Evolutionary conservation across 2,113 vertebrate genomes (phyloP).

Genomic region (Aix galericulata): DNA sequence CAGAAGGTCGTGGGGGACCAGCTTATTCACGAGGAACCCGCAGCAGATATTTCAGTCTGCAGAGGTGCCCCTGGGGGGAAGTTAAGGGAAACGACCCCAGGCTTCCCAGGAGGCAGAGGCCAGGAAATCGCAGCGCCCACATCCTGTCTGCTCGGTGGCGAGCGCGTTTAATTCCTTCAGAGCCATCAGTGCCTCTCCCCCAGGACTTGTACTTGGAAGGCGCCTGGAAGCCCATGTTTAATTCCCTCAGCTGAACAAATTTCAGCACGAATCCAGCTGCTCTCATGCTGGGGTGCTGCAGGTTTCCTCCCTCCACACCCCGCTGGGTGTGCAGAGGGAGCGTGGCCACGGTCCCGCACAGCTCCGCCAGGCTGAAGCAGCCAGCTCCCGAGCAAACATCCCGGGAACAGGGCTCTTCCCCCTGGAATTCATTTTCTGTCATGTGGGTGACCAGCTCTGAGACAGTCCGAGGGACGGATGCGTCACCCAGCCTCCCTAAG

Average conservation of each 20-base stretch:
- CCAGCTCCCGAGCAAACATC: neutral
- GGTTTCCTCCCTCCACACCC: neutral
- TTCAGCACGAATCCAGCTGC: neutral
- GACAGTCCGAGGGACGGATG: neutral
- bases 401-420: neutral
- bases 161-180: neutral
- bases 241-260: neutral
- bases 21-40: neutral
- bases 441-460: constrained; percentile 12
- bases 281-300: neutral
- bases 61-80: neutral
- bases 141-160: neutral
- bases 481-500: neutral
- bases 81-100: neutral
- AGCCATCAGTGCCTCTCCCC: constrained; percentile 7
- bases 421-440: neutral
- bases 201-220: neutral
- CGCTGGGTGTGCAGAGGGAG: neutral
- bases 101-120: neutral
- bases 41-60: accelerated
- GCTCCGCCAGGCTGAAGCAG: constrained; percentile 6
- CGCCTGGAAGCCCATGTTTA: neutral
- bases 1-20: accelerated
- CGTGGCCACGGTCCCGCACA: neutral
- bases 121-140: neutral